phyloP scores from a whole-genome alignment of 1,140 invertebrate genomes.

The Stegodyphus mimosarum region DNA sequence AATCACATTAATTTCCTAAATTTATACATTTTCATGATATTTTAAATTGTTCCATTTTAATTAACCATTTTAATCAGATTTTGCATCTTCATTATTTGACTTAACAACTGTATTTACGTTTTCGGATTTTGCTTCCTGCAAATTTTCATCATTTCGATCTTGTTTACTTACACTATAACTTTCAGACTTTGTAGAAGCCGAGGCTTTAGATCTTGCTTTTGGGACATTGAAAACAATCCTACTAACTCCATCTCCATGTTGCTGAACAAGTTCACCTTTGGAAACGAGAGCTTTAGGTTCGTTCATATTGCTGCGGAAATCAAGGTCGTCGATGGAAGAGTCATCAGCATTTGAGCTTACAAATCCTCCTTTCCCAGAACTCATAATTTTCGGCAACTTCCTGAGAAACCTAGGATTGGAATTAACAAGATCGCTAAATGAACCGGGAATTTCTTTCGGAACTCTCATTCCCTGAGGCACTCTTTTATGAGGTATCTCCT shows the following conservation, averaged over 20 bases:
- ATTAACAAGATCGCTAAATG: constrained; percentile 19
- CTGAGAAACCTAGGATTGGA: constrained; percentile 17
- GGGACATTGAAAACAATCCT: constrained; percentile 19
- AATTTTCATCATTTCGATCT: no score
- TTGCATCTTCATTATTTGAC: no score
- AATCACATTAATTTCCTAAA: no score
- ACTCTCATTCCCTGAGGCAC: background rate
- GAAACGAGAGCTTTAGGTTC: constrained; percentile 14
- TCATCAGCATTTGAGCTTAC: background rate
- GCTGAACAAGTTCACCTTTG: constrained; percentile 25
- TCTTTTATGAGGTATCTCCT: background rate
- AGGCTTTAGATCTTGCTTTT: background rate
- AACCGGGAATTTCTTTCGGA: constrained; percentile 1
- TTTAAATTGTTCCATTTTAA: no score
- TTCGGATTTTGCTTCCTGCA: no score
- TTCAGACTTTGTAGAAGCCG: no score
- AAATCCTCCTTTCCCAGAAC: background rate
- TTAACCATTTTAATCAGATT: no score
- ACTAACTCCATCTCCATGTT: constrained; percentile 44
- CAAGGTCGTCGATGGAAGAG: background rate
- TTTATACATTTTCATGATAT: no score
- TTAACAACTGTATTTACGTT: no score
- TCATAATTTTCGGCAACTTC: constrained; percentile 1
- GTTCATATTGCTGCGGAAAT: background rate
- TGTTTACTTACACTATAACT: no score